Percentiles rank a stretch among this genome's conserved stretches.
Evolutionary conservation across 2,888 invertebrate species (phyloP).

Genomic region (Lithophane socia): DNA sequence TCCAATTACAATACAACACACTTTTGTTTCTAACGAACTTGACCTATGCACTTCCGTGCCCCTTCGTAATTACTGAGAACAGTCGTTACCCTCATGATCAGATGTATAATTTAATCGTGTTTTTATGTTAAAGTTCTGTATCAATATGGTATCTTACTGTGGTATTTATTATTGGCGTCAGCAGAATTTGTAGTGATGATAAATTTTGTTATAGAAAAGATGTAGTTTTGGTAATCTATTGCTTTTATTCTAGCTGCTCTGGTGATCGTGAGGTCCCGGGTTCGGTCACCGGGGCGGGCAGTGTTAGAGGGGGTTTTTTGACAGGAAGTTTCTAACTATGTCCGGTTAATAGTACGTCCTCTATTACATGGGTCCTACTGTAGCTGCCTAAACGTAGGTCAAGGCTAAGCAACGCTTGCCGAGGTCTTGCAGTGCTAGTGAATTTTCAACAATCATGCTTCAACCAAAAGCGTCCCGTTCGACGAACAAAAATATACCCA

Average conservation of each 20-base stretch:
- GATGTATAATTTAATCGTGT: conserved; percentile 29
- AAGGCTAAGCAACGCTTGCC: not conserved
- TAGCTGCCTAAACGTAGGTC: not conserved
- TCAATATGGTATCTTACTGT: conserved; percentile 6
- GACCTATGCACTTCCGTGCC: conserved; percentile 30
- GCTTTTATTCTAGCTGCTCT: not conserved
- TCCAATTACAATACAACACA: not conserved
- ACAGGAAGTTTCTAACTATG: not conserved
- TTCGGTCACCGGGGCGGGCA: not conserved
- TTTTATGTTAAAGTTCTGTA: conserved; percentile 36
- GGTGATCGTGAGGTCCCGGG: not conserved
- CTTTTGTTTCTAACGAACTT: conserved; percentile 21
- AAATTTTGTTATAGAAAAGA: not conserved
- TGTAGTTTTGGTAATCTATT: not conserved
- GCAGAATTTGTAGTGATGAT: not conserved
- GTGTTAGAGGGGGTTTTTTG: not conserved
- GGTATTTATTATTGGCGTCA: conserved; percentile 3
- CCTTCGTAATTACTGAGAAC: conserved; percentile 42
- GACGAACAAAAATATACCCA: conserved; percentile 22
- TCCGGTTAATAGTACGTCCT: not conserved
- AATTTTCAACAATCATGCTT: too few species aligned
- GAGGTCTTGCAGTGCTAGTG: not conserved
- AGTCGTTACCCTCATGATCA: conserved; percentile 66
- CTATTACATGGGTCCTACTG: not conserved
- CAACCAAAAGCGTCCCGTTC: too few species aligned